Evolutionary conservation across 2,797 vertebrate species (phyloP).

Genomic region (Pseudopleuronectes americanus): DNA sequence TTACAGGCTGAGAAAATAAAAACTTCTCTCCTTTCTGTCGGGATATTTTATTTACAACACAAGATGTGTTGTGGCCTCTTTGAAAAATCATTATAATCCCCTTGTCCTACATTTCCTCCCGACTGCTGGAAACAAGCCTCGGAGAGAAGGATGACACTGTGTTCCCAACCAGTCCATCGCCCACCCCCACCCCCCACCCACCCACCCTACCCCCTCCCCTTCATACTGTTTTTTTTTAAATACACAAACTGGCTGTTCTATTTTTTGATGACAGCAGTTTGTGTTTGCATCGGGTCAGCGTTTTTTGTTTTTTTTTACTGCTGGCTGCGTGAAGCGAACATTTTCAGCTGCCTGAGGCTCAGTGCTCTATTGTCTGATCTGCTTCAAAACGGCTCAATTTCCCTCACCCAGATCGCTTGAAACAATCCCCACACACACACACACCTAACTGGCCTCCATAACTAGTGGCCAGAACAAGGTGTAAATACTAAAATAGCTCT

Average conservation of each 20-base stretch:
- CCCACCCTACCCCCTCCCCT: constrained; percentile 1
- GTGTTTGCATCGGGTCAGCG: constrained; percentile 59
- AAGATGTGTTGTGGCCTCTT: not conserved
- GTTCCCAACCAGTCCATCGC: constrained; percentile 36
- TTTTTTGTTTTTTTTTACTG: constrained; percentile 58
- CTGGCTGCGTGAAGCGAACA: constrained; percentile 40
- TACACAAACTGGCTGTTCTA: constrained; percentile 23
- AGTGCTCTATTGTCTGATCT: constrained; percentile 33
- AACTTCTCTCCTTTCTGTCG: not conserved
- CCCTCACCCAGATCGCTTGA: constrained; percentile 21
- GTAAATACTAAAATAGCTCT: not conserved
- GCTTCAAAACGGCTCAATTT: constrained; percentile 32
- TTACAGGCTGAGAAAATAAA: not conserved
- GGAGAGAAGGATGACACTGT: constrained; percentile 18
- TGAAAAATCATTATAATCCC: constrained; percentile 31
- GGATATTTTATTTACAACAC: not conserved
- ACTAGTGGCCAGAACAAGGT: constrained; percentile 9
- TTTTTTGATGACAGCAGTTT: constrained; percentile 60
- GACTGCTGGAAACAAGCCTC: constrained; percentile 19
- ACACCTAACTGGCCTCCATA: not conserved
- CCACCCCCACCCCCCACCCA: constrained; percentile 1
- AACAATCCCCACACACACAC: constrained; percentile 11
- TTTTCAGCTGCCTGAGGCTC: constrained; percentile 41
- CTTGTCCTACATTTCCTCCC: constrained; percentile 18
- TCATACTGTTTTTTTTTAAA: constrained; percentile 24